phyloP scores from a whole-genome alignment of 2,888 invertebrate genomes.

The Noctua pronuba region DNA sequence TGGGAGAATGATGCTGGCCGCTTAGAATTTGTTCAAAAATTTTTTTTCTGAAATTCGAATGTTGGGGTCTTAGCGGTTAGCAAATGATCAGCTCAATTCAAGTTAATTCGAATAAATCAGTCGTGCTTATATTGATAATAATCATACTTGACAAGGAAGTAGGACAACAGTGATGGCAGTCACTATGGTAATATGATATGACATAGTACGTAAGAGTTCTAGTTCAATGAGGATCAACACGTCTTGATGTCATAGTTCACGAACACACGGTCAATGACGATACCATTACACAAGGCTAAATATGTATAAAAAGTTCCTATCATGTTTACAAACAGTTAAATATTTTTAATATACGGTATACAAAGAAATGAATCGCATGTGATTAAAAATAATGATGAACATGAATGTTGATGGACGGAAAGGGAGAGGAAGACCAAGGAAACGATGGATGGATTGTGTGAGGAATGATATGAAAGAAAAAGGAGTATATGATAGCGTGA shows the following conservation, averaged over 20 bases:
- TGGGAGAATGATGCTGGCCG: background rate
- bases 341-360: background rate
- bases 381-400: background rate
- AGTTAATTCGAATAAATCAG: background rate
- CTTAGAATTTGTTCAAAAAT: background rate
- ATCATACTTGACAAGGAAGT: background rate
- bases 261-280: conserved; percentile 9
- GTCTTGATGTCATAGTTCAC: conserved; percentile 31
- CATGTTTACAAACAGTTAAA: background rate
- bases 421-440: background rate
- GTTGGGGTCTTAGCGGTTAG: background rate
- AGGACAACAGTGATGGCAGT: background rate
- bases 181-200: conserved; percentile 1
- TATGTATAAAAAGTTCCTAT: background rate
- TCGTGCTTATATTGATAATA: background rate
- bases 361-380: background rate
- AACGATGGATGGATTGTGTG: background rate
- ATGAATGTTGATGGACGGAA: background rate
- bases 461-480: background rate
- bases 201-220: conserved; percentile 16
- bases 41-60: background rate
- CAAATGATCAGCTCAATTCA: background rate
- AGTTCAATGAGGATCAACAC: conserved; percentile 18
- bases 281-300: background rate
- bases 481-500: background rate